Conservation (phyloP, 1,140 invertebrate species). For the Rhopalosiphum padi region DNA sequence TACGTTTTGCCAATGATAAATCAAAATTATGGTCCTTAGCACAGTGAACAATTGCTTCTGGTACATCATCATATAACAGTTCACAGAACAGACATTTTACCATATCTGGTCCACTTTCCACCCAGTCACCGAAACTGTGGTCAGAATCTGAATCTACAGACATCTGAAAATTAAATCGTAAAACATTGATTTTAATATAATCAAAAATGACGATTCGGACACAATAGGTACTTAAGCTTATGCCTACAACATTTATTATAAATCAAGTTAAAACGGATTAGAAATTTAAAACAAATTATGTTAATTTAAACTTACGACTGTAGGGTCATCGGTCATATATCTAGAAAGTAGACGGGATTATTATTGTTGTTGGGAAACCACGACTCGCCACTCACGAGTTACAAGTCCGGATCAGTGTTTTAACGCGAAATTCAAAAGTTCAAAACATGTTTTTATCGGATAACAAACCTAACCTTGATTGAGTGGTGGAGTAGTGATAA, state of each 20-base stretch:
- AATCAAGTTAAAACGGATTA: background rate
- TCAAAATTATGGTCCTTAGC: constrained; percentile 72
- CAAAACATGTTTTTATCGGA: constrained; percentile 34
- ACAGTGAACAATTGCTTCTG: constrained; percentile 66
- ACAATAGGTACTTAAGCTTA: background rate
- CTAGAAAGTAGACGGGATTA: background rate
- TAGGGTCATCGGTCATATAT: background rate
- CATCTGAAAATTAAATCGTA: constrained; percentile 20
- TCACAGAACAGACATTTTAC: constrained; percentile 69
- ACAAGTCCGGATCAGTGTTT: background rate
- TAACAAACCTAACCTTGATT: constrained; percentile 30
- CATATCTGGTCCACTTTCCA: background rate
- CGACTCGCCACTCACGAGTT: background rate
- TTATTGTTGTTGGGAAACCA: background rate
- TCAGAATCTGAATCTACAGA: constrained; percentile 53
- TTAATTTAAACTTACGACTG: background rate
- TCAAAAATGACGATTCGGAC: background rate
- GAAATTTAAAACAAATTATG: background rate
- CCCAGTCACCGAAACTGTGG: constrained; percentile 45
- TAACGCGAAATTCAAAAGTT: constrained; percentile 5
- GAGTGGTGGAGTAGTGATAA: background rate
- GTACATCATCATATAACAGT: constrained; percentile 63
- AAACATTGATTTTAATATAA: background rate
- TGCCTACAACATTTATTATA: background rate
- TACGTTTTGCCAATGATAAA: constrained; percentile 72